These are phyloP conservation scores for Tanytarsus gracilentus DNA, from an alignment of 2,888 invertebrate genomes.

Conservation along the genomic window DNA sequence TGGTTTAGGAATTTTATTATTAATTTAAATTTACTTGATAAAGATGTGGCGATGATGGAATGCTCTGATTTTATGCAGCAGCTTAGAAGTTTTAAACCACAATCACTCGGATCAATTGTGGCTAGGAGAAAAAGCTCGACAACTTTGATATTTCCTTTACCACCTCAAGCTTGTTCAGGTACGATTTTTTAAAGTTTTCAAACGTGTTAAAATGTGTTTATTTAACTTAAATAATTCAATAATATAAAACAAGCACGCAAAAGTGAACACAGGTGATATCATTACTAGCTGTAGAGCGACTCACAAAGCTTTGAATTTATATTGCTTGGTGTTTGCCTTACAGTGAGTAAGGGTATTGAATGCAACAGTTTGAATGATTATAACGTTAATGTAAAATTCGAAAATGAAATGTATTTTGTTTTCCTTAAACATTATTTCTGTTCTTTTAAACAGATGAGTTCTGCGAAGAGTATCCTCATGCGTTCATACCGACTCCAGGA, in stretches of 20 bases:
- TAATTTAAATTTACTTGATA: neutral
- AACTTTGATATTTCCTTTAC: slow-evolving; percentile 85
- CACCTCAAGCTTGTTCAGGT: slow-evolving; percentile 92
- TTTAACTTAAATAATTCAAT: no score
- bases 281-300: slow-evolving; percentile 84
- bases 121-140: slow-evolving; percentile 88
- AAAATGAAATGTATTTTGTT: neutral
- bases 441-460: slow-evolving; percentile 65
- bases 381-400: neutral
- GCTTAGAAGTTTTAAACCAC: slow-evolving; percentile 89
- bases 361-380: neutral
- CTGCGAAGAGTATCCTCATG: slow-evolving; percentile 88
- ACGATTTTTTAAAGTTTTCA: slow-evolving; percentile 36
- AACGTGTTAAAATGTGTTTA: neutral
- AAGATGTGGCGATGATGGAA: slow-evolving; percentile 92
- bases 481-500: slow-evolving; percentile 80
- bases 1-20: neutral
- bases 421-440: neutral
- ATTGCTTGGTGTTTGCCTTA: slow-evolving; percentile 95
- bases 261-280: slow-evolving; percentile 35
- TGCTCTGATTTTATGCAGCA: slow-evolving; percentile 96
- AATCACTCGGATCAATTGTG: slow-evolving; percentile 90
- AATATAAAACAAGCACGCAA: neutral
- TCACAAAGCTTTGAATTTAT: slow-evolving; percentile 67
- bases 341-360: slow-evolving; percentile 68